A percentile compares a stretch with the other conserved stretches of the same genome.
Evolutionary conservation across 2,888 invertebrate species (phyloP).

Genomic region (Himalopsyche kuldschensis): DNA sequence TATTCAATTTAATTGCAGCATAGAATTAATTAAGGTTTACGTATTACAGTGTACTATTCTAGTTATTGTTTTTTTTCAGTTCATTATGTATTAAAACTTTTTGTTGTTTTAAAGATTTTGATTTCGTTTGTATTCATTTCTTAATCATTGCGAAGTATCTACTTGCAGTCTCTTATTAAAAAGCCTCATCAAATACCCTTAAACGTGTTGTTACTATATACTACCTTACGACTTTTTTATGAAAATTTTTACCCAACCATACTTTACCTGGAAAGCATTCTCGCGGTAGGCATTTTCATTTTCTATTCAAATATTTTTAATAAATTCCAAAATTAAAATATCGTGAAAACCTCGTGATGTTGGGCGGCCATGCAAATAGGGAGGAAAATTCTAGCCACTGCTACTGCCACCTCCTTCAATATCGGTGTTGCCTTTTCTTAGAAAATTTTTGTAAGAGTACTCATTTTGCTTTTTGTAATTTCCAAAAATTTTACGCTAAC

Average conservation of each 20-base stretch:
- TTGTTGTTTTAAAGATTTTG: no score
- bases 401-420: background rate
- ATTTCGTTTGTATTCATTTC: no score
- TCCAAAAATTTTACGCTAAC: no score
- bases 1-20: no score
- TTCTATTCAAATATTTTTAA: background rate
- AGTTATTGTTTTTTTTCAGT: no score
- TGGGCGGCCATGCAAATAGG: background rate
- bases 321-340: background rate
- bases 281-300: background rate
- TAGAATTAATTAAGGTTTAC: no score
- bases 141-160: no score
- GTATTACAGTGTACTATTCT: no score
- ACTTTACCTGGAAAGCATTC: background rate
- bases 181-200: background rate
- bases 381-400: background rate
- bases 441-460: background rate
- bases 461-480: no score
- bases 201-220: background rate
- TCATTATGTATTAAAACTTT: no score
- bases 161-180: background rate
- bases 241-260: background rate
- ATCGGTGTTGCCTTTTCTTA: background rate
- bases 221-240: background rate
- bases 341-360: background rate